Evolutionary conservation across 2,113 vertebrate species (phyloP).

Genomic region (Grammomys surdaster): DNA sequence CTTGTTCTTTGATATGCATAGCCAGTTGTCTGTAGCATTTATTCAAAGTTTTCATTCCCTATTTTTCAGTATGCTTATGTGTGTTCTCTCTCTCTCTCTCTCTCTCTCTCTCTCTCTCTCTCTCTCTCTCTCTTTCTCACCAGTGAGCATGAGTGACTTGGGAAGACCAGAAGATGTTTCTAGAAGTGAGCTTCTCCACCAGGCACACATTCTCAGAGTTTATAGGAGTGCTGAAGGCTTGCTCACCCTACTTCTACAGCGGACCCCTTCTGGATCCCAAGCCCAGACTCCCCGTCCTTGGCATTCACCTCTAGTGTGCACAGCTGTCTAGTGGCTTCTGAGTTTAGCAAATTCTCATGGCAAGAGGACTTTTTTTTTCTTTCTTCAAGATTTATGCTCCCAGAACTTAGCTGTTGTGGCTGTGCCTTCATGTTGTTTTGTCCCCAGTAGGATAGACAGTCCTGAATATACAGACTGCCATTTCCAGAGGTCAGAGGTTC

Average conservation of each 20-base stretch:
- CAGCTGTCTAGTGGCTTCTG: neutral
- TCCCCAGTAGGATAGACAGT: fast-evolving
- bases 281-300: too few relatives aligned
- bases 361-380: neutral
- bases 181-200: neutral
- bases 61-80: too few relatives aligned
- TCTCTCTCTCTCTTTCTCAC: neutral
- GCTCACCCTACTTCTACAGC: too few relatives aligned
- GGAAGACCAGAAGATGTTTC: neutral
- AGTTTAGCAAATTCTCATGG: neutral
- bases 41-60: neutral
- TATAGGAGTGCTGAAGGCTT: neutral
- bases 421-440: neutral
- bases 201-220: neutral
- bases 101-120: too few relatives aligned
- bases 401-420: neutral
- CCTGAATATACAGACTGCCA: neutral
- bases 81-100: too few relatives aligned
- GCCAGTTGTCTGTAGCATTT: fast-evolving
- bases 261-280: neutral
- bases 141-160: fast-evolving
- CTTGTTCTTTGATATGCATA: neutral
- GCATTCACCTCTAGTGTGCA: neutral
- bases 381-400: too few relatives aligned
- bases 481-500: neutral